phyloP scores from a whole-genome alignment of 2,113 vertebrate genomes.

The Strix aluco region DNA sequence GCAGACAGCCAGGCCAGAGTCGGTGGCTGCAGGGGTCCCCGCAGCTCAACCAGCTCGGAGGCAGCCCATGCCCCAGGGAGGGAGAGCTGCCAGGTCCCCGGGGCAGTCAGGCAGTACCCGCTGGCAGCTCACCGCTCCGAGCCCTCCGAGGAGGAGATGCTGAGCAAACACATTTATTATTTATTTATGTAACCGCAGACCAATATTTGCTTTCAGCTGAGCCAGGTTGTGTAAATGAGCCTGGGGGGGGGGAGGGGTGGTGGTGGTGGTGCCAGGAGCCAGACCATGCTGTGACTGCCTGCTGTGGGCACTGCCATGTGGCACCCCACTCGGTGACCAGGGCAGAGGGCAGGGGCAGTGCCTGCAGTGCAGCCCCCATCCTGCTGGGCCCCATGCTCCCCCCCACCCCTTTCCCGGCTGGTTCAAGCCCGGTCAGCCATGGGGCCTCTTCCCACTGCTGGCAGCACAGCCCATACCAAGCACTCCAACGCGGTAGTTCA shows the following conservation, averaged over 20 bases:
- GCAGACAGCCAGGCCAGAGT: not conserved
- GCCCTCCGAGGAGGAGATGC: conserved; percentile 21
- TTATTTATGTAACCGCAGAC: conserved; percentile 45
- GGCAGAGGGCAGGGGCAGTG: not conserved
- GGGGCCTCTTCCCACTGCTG: not conserved
- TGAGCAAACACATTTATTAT: conserved; percentile 57
- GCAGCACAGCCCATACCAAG: conserved; percentile 80
- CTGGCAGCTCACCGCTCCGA: not conserved
- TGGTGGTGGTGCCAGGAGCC: not conserved
- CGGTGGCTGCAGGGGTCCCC: not conserved
- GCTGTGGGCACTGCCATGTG: not conserved
- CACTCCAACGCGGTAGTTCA: conserved; percentile 98
- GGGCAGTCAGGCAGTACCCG: not conserved
- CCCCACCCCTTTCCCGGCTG: fast-evolving
- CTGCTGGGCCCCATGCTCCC: fast-evolving
- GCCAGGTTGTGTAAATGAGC: conserved; percentile 22
- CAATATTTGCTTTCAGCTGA: conserved; percentile 63
- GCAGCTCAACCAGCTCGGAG: not conserved
- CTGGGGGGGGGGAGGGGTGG: not conserved
- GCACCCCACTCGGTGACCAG: not conserved
- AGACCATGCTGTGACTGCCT: fast-evolving
- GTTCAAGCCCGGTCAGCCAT: fast-evolving
- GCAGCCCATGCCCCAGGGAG: not conserved
- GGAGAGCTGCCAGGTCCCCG: not conserved
- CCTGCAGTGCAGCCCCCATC: not conserved